phyloP scores from a whole-genome alignment of 2,797 vertebrate genomes.

The Chelonia mydas region DNA sequence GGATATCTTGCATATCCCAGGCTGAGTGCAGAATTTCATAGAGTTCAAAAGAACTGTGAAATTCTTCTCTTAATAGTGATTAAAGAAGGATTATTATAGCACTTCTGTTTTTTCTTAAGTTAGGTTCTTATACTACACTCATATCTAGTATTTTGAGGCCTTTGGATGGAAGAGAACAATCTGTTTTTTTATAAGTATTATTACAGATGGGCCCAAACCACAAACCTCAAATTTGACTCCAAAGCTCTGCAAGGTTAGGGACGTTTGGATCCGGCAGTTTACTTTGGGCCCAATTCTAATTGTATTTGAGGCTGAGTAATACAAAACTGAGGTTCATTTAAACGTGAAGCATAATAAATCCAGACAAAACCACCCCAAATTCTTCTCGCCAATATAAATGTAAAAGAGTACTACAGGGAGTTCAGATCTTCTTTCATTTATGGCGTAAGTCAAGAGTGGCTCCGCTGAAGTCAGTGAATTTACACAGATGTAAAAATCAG shows the following conservation, averaged over 20 bases:
- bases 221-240: background rate
- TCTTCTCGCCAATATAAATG: accelerated
- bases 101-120: conserved; percentile 12
- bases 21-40: background rate
- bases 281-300: background rate
- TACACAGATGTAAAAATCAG: background rate
- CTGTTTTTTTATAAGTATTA: background rate
- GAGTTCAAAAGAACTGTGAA: background rate
- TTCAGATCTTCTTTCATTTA: background rate
- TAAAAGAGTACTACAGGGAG: background rate
- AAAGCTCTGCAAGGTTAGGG: background rate
- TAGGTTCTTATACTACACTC: background rate
- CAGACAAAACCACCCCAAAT: background rate
- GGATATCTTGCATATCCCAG: background rate
- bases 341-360: background rate
- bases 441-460: accelerated
- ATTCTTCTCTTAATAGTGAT: background rate
- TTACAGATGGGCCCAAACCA: background rate
- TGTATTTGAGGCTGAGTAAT: background rate
- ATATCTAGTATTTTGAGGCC: background rate
- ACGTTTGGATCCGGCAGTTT: accelerated
- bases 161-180: background rate
- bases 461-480: background rate
- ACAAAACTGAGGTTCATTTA: accelerated
- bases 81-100: background rate